These are phyloP conservation scores for Thymallus thymallus DNA, from an alignment of 2,113 vertebrate species.

Conservation along the genomic window DNA sequence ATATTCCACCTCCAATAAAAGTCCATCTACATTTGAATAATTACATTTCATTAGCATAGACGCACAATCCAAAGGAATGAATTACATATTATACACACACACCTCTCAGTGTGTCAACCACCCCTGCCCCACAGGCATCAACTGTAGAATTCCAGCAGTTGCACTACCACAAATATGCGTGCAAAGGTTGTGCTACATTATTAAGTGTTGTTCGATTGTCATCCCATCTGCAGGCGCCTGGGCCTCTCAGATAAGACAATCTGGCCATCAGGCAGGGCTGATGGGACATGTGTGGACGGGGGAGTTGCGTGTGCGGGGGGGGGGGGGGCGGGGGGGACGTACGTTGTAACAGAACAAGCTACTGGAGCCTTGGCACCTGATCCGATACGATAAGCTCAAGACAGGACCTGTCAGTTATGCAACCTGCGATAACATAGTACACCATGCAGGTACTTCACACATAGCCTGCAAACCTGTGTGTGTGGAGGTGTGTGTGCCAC, in stretches of 20 bases:
- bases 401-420: slow-evolving; percentile 48
- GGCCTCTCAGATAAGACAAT: slow-evolving; percentile 65
- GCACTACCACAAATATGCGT: slow-evolving; percentile 23
- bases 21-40: too few species aligned
- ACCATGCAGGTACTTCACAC: slow-evolving; percentile 23
- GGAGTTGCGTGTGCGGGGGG: not conserved
- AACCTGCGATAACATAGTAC: slow-evolving; percentile 31
- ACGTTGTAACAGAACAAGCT: slow-evolving; percentile 31
- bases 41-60: too few species aligned
- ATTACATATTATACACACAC: not conserved
- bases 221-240: slow-evolving; percentile 55
- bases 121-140: not conserved
- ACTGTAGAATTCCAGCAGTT: not conserved
- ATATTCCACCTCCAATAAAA: too few species aligned
- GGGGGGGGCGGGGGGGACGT: not conserved
- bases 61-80: too few species aligned
- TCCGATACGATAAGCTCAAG: slow-evolving; percentile 57
- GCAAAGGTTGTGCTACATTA: slow-evolving; percentile 14
- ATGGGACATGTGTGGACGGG: not conserved
- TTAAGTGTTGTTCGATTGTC: slow-evolving; percentile 41
- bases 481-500: not conserved
- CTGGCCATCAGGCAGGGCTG: slow-evolving; percentile 39
- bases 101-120: not conserved
- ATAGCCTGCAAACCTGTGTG: not conserved
- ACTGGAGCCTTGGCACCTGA: slow-evolving; percentile 48